Evolutionary conservation across 2,113 vertebrate genomes (phyloP).

Genomic region (Saguinus midas): DNA sequence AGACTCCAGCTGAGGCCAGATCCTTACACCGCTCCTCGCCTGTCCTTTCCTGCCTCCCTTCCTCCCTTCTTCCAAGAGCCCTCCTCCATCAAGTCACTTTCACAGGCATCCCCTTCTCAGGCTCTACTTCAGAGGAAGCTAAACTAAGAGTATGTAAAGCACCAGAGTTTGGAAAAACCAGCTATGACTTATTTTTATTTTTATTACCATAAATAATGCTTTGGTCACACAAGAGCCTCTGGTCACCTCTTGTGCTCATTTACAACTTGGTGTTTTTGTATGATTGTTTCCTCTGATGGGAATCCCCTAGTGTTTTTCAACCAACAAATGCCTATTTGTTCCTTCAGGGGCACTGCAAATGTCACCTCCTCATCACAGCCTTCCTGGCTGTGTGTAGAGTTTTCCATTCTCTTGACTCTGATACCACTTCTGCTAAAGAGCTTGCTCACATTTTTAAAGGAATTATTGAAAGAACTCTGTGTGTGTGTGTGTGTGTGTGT

Average conservation of each 20-base stretch:
- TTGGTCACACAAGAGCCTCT: neutral
- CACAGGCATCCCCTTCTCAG: neutral
- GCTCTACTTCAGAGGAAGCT: neutral
- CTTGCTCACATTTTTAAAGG: neutral
- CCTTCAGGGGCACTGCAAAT: neutral
- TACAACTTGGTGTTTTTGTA: neutral
- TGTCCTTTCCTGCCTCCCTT: neutral
- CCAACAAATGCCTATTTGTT: neutral
- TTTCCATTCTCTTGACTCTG: neutral
- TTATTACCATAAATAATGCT: slow-evolving; percentile 11
- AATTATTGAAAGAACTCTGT: neutral
- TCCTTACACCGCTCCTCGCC: neutral
- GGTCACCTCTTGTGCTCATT: neutral
- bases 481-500: neutral
- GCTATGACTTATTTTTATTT: neutral
- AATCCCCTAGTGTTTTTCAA: neutral
- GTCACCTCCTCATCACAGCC: neutral
- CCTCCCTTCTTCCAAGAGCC: too few species aligned
- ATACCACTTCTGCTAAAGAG: neutral
- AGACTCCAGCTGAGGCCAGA: neutral
- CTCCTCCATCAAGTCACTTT: neutral
- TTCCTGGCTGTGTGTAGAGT: neutral
- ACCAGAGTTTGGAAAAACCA: neutral
- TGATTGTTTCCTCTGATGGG: neutral
- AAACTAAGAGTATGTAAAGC: neutral